A percentile compares a stretch with the other conserved stretches of the same genome.
Conservation (phyloP, 2,113 vertebrate species). For the Parotia lawesii region DNA sequence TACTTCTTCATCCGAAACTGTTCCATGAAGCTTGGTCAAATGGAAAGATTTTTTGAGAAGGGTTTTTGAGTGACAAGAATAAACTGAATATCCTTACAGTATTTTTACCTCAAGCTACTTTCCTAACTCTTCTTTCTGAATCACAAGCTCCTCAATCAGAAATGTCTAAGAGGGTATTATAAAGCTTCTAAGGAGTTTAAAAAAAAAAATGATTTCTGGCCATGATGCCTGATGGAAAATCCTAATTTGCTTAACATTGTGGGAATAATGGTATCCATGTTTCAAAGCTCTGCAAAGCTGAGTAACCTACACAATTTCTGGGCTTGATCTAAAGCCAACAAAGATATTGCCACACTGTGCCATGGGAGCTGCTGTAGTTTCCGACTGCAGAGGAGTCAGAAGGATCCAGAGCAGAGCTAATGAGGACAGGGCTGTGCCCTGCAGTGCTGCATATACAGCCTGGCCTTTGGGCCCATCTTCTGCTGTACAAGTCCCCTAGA, state of each 20-base stretch:
- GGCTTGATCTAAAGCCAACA: neutral
- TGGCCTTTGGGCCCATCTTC: neutral
- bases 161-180: neutral
- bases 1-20: neutral
- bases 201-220: neutral
- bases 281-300: neutral
- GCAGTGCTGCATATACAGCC: accelerated
- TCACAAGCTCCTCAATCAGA: neutral
- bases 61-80: neutral
- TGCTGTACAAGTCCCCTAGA: neutral
- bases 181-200: neutral
- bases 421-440: too few species aligned
- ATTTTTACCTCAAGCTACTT: neutral
- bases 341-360: neutral
- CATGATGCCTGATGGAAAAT: neutral
- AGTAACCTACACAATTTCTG: neutral
- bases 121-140: neutral
- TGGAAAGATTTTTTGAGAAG: neutral
- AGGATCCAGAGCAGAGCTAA: neutral
- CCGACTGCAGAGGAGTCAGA: neutral
- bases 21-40: neutral
- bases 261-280: neutral
- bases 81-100: neutral
- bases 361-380: neutral
- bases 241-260: neutral